Evolutionary conservation across 2,888 invertebrate species (phyloP).

Genomic region (Peribatodes rhomboidaria): DNA sequence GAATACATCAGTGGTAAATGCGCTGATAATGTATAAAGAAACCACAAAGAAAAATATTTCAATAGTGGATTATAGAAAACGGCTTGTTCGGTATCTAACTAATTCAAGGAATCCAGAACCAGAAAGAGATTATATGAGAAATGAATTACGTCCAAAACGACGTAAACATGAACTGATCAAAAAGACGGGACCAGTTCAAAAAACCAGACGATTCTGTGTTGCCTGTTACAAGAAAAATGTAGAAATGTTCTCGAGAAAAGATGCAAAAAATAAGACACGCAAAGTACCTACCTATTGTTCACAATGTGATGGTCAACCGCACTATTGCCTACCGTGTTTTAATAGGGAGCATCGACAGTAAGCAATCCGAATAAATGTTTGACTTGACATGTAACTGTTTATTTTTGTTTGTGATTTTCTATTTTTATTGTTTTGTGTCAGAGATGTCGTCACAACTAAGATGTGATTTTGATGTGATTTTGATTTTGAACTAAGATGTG

Average conservation of each 20-base stretch:
- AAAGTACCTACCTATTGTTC: constrained; percentile 45
- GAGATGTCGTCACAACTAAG: constrained; percentile 5
- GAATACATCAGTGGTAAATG: constrained; percentile 56
- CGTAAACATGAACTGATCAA: constrained; percentile 33
- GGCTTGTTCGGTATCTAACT: constrained; percentile 35
- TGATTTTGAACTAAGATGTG: constrained; percentile 4
- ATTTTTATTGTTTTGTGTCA: constrained; percentile 5
- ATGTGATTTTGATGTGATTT: constrained; percentile 2
- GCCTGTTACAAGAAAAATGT: constrained; percentile 38
- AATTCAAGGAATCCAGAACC: constrained; percentile 24
- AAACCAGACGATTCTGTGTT: constrained; percentile 18
- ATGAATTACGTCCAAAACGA: constrained; percentile 34
- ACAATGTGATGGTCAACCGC: constrained; percentile 43
- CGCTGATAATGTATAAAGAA: constrained; percentile 41
- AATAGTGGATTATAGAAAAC: constrained; percentile 36
- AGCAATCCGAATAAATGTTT: constrained; percentile 8
- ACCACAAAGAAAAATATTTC: constrained; percentile 37
- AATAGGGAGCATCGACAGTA: constrained; percentile 18
- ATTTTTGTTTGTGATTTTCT: constrained; percentile 5
- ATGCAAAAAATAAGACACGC: constrained; percentile 44
- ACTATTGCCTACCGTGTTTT: constrained; percentile 46
- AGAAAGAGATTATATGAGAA: constrained; percentile 6
- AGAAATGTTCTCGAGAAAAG: constrained; percentile 26
- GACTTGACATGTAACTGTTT: constrained; percentile 4
- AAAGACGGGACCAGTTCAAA: constrained; percentile 2